Evolutionary conservation across 2,888 invertebrate genomes (phyloP), one percentile per base, ranked within the genome.

Genomic region (Kryphioiulus occultus): DNA sequence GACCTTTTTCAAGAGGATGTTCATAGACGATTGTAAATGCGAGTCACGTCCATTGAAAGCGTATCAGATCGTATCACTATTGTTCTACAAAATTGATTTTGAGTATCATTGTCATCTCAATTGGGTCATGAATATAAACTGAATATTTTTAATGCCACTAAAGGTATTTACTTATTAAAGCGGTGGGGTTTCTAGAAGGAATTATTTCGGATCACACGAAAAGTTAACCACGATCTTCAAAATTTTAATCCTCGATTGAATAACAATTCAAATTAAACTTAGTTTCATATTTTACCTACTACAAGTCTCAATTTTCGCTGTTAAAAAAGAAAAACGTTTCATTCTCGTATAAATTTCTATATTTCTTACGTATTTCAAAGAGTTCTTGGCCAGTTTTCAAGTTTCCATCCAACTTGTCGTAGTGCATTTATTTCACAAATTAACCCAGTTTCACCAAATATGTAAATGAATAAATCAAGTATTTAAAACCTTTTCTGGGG

Each of bases 1-100:
- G 78, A 78, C 78, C 78, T 78, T 78, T 78, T 78, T 30, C 15
- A 78, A 78, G 22, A 78, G 15, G 78, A 78, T 78, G 78, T 22
- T 78, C 30, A n/a, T n/a, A n/a, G 15, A 3, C 30, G 0, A 78
- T 78, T 78, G 78, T 78, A 15, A 78, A 78, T 78, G 26, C 78
- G 3, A 30, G 22, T 10, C 78, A 78, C 78, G 78, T 78, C 78
- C 78, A 78, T 78, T 78, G 78, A 78, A 78, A 78, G 30, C 30
- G 30, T 78, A 78, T 78, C 78, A 78, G 78, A 78, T 78, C 78
- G 78, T 78, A 78, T 78, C 30, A 15, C 78, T 15, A 78, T 78
- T 78, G 78, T 78, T 78, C 78, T 78, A 78, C 78, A 78, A 78
- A 78, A 78, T 78, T 78, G 78, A 78, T 78, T 78, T 78, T 30